A percentile compares a stretch with the other conserved stretches of the same genome.
Conservation (phyloP, 2,113 vertebrate species). For the Rhadina sibilatrix region DNA sequence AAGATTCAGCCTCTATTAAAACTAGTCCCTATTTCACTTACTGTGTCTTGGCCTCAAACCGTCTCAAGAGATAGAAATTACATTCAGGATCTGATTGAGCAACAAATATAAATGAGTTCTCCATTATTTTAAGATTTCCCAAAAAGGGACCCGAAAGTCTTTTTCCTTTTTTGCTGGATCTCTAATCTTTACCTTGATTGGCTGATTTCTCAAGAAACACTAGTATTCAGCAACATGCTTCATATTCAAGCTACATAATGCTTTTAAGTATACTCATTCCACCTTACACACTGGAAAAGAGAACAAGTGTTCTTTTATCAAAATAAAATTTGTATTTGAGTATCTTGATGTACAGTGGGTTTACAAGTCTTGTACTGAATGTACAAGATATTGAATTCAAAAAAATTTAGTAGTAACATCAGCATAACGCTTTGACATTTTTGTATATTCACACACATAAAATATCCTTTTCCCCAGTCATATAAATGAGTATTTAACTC, state of each 20-base stretch:
- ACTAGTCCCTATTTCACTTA: background rate
- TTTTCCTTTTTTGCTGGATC: background rate
- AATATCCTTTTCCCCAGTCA: background rate
- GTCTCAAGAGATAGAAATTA: background rate
- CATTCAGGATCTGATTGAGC: background rate
- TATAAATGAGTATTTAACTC: background rate
- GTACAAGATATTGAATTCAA: background rate
- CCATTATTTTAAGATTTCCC: background rate
- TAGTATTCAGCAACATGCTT: background rate
- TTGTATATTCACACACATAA: background rate
- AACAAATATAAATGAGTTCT: background rate
- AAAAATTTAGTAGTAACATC: background rate
- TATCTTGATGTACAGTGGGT: background rate
- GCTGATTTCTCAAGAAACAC: background rate
- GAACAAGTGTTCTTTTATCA: accelerated
- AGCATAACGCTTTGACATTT: background rate
- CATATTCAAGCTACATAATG: background rate
- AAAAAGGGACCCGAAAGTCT: background rate
- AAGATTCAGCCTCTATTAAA: background rate
- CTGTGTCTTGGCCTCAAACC: background rate
- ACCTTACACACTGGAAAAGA: background rate
- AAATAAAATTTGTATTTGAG: background rate
- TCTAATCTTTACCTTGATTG: background rate
- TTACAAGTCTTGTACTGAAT: background rate
- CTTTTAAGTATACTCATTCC: background rate